Base-by-base conservation (phyloP, 2,888 invertebrate genomes). In the Caenorhabditis zanzibari region DNA sequence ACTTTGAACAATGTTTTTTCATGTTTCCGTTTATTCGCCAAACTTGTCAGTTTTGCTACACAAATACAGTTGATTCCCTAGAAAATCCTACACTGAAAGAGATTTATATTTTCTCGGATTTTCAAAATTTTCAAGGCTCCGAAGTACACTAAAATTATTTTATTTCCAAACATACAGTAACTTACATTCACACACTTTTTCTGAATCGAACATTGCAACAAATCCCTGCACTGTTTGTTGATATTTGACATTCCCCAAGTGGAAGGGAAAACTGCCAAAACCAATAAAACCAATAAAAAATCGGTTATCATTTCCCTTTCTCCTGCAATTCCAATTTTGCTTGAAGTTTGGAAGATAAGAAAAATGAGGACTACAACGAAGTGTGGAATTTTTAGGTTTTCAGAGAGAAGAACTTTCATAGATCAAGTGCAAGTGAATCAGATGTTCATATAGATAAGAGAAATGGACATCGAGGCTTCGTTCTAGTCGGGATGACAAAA, bases 121-220 rank as follows among this genome's bases (percentile, higher is more conserved):
- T 32, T 58, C 28, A 32, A n/a, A 59, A n/a, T 72, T 10, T 47
- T 6, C 2, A n/a, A n/a, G n/a, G n/a, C n/a, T n/a, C n/a, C n/a
- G n/a, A n/a, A n/a, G n/a, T n/a, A n/a, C n/a, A n/a, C n/a, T n/a
- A n/a, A n/a, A n/a, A 38, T 14, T n/a, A 19, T n/a, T 14, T 19
- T 47, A 5, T 26, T n/a, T 52, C 56, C 16, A 6, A 38, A 12
- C 5, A 38, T 38, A 10, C n/a, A 0, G 28, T 59, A 28, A 83
- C 84, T 81, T 63, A 90, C 85, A 84, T 90, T 87, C 12, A 90
- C 89, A 76, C 90, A 90, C 58, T 87, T 85, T 58, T 88, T 83
- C 69, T 86, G 86, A 56, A 90, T 86, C 12, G 88, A 82, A 73
- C 90, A 90, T 59, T 86, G 87, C 32, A 90, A 76, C 28, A 90